These are phyloP conservation scores for Collichthys lucidus DNA, from an alignment of 2,113 vertebrate species.

Conservation along the genomic window DNA sequence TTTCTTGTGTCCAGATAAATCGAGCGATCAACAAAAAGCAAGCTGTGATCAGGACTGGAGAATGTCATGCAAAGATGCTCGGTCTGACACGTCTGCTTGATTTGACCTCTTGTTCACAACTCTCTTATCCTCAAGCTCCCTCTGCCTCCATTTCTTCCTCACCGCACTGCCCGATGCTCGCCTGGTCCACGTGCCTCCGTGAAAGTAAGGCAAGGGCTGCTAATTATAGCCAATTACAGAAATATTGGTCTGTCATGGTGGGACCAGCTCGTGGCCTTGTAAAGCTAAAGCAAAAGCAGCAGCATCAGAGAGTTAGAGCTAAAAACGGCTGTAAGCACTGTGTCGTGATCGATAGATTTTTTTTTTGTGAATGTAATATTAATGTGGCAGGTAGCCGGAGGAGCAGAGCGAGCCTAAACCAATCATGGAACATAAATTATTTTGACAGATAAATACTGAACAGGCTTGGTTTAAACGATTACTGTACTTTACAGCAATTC, in stretches of 20 bases:
- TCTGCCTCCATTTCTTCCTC: neutral
- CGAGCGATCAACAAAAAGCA: neutral
- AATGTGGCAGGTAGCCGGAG: slow-evolving; percentile 24
- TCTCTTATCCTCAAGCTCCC: neutral
- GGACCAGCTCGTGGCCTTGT: slow-evolving; percentile 4
- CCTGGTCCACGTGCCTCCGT: slow-evolving; percentile 16
- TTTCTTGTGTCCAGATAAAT: neutral
- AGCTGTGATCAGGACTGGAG: neutral
- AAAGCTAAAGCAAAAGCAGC: slow-evolving; percentile 22
- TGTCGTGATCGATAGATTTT: slow-evolving; percentile 15
- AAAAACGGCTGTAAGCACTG: neutral
- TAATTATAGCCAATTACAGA: slow-evolving; percentile 66
- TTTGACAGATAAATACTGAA: slow-evolving; percentile 23
- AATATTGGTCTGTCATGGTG: slow-evolving; percentile 33
- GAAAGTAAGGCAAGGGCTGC: slow-evolving; percentile 36
- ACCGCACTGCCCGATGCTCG: neutral
- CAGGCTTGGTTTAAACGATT: slow-evolving; percentile 17
- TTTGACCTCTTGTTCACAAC: slow-evolving; percentile 1
- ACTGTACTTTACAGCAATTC: neutral
- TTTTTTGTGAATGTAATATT: slow-evolving; percentile 22
- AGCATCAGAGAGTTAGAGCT: neutral
- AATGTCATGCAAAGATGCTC: neutral
- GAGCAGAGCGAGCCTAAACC: neutral
- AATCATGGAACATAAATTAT: slow-evolving; percentile 3
- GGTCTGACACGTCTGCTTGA: neutral